Conservation (phyloP, 23 tunicate species). For the Styela clava region DNA sequence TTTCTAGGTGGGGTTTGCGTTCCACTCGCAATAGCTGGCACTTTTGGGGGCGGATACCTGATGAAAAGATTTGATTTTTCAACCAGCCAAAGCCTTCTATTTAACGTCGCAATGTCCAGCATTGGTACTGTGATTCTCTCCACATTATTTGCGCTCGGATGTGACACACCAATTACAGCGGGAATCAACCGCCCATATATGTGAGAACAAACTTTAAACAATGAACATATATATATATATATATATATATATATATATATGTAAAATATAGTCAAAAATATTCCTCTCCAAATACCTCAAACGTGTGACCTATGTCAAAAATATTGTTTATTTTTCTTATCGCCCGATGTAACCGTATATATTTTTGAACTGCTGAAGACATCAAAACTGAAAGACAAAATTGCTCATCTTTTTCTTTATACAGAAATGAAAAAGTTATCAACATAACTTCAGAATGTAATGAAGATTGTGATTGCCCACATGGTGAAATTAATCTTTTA, state of each 20-base stretch:
- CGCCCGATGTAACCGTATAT: too few relatives aligned
- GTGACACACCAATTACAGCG: constrained; percentile 39
- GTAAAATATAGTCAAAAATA: too few relatives aligned
- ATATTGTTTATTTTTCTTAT: too few relatives aligned
- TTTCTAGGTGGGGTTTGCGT: constrained; percentile 81
- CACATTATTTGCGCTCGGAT: constrained; percentile 55
- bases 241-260: too few relatives aligned
- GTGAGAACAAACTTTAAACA: constrained; percentile 53
- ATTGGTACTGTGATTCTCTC: constrained; percentile 39
- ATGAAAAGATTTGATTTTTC: constrained; percentile 78
- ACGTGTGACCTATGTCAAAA: too few relatives aligned
- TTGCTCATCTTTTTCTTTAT: too few relatives aligned
- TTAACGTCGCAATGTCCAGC: constrained; percentile 39
- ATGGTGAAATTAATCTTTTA: constrained; percentile 49
- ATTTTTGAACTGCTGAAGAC: too few relatives aligned
- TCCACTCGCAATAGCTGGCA: constrained; percentile 73
- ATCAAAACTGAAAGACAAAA: too few relatives aligned
- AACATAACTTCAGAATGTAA: constrained; percentile 40
- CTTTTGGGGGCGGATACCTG: constrained; percentile 64
- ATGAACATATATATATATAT: too few relatives aligned
- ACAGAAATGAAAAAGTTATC: constrained; percentile 1
- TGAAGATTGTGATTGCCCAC: constrained; percentile 44
- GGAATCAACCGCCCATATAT: constrained; percentile 67
- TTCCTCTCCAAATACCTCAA: too few relatives aligned
- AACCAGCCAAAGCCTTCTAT: constrained; percentile 49